These are phyloP conservation scores for Drosophila limbata DNA, from an alignment of 2,888 invertebrate species.

Conservation along the genomic window DNA sequence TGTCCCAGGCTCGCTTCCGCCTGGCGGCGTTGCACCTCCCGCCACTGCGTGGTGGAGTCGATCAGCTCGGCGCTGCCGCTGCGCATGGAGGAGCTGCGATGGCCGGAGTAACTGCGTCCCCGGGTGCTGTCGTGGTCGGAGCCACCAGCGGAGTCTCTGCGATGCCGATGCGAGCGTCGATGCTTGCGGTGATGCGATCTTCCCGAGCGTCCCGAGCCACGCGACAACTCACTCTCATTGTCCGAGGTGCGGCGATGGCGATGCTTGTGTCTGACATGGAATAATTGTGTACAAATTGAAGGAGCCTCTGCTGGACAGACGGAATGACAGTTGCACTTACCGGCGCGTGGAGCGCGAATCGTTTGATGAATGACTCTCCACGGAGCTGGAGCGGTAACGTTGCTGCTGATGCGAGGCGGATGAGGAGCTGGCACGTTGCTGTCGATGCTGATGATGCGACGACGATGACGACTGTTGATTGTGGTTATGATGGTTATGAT, in stretches of 20 bases:
- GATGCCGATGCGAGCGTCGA: slow-evolving; percentile 89
- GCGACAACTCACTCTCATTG: slow-evolving; percentile 95
- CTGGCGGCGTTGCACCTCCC: slow-evolving; percentile 92
- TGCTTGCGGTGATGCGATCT: slow-evolving; percentile 91
- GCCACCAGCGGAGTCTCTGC: slow-evolving; percentile 89
- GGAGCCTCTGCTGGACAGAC: neutral
- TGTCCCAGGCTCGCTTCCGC: slow-evolving; percentile 87
- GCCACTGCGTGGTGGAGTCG: slow-evolving; percentile 95
- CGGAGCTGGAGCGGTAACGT: slow-evolving; percentile 91
- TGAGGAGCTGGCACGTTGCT: slow-evolving; percentile 86
- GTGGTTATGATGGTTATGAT: slow-evolving; percentile 59
- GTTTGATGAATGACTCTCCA: slow-evolving; percentile 95
- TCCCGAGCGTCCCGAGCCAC: slow-evolving; percentile 92
- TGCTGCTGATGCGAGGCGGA: slow-evolving; percentile 81
- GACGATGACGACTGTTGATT: slow-evolving; percentile 59
- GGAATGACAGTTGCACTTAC: slow-evolving; percentile 83
- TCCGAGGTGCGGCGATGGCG: slow-evolving; percentile 93
- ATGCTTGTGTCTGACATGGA: slow-evolving; percentile 89
- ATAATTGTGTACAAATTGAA: neutral
- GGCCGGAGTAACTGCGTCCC: slow-evolving; percentile 85
- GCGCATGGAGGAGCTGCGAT: slow-evolving; percentile 84
- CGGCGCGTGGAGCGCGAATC: slow-evolving; percentile 92
- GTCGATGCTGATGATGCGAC: slow-evolving; percentile 69
- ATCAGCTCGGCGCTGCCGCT: slow-evolving; percentile 89
- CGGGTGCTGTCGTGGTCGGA: slow-evolving; percentile 90